Base-by-base conservation (phyloP, 1,140 invertebrate species). In the Magallana gigas region DNA sequence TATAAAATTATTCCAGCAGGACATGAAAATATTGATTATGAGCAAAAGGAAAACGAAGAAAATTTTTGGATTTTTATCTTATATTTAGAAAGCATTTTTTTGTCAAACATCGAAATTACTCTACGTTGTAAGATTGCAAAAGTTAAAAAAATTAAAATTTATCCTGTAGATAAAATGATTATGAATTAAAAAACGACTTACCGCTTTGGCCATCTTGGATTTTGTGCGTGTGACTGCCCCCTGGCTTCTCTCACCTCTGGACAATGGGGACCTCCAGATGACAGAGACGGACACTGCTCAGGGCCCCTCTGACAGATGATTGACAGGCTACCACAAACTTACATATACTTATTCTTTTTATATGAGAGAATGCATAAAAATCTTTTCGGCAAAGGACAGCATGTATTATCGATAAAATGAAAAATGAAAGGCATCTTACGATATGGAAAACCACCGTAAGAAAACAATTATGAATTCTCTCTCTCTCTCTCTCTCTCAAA, bases 321-420 rank as follows among this genome's bases (percentile, higher is more conserved):
- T 29, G 23, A 76, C 68, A 18, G 14, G 68, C 68, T 76, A 29
- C 36, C 23, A 12, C 68, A 76, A 29, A 76, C 68, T 76, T 76
- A 76, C 68, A 76, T 76, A 76, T 16, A 64, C 60, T 64, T 64
- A 64, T 64, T n/a, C 18, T 64, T 64, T 64, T 76, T 76, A 23
- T 76, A 76, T 76, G 23, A 29, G 68, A 76, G 68, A 36, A 18
- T 76, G 68, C 68, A 76, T 76, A 76, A 76, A 76, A 76, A 8
- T 76, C 12, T 76, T 36, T 29, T 8, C 36, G 23, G 23, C 29
- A 36, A 8, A 76, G 23, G 12, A 18, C 68, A 8, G 68, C 23
- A 12, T 36, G 68, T 76, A 76, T 76, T 29, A 76, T 23, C 68
- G 68, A 12, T 76, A 23, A 76, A 29, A 76, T 76, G 23, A 62